phyloP scores from a whole-genome alignment of 1,140 invertebrate species.

The Charaxes varanes region DNA sequence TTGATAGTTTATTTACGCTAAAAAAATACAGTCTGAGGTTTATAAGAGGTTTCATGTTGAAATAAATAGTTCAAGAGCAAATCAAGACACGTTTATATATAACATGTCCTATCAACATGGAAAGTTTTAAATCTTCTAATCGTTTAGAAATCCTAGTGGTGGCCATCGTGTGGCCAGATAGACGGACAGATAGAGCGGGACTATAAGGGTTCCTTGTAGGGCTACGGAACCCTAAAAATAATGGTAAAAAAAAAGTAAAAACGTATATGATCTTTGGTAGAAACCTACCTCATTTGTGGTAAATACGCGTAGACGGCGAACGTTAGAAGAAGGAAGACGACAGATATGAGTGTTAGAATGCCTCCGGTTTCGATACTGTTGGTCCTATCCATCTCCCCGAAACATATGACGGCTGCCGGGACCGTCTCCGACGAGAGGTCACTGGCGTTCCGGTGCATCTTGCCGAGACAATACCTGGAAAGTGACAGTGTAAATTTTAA shows the following conservation, averaged over 20 bases:
- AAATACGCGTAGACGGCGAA: constrained; percentile 75
- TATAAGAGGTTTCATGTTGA: too few species aligned
- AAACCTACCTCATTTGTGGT: constrained; percentile 75
- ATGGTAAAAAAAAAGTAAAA: background rate
- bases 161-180: too few species aligned
- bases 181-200: too few species aligned
- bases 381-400: constrained; percentile 37
- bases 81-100: too few species aligned
- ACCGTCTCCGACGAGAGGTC: constrained; percentile 20
- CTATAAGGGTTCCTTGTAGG: too few species aligned
- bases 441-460: constrained; percentile 35
- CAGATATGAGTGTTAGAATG: constrained; percentile 73
- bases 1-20: too few species aligned
- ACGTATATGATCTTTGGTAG: background rate
- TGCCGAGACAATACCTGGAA: constrained; percentile 69
- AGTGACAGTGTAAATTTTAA: background rate
- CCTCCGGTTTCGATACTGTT: constrained; percentile 54
- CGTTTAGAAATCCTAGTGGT: too few species aligned
- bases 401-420: constrained; percentile 72
- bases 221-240: too few species aligned
- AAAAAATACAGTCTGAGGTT: too few species aligned
- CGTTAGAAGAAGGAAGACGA: constrained; percentile 75
- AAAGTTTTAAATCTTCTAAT: too few species aligned
- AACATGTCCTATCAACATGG: too few species aligned
- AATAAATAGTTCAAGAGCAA: too few species aligned